These are phyloP conservation scores for Ispidina lecontei DNA, from an alignment of 2,797 vertebrate species.

Conservation along the genomic window DNA sequence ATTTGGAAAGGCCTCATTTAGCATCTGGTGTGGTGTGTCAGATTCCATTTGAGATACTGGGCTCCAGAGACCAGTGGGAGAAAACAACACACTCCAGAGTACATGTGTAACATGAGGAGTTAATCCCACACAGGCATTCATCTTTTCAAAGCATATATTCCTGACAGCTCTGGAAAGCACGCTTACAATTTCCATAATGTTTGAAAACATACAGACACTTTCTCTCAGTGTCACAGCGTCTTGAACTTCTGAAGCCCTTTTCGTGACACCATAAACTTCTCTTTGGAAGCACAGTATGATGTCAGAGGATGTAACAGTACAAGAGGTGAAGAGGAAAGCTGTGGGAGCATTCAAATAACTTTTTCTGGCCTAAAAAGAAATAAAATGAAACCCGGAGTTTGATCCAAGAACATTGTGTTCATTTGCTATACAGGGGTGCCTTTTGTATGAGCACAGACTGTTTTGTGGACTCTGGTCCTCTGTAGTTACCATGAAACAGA, in stretches of 20 bases:
- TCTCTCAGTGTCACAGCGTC: constrained; percentile 53
- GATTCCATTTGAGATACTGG: constrained; percentile 64
- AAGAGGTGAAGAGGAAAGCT: constrained; percentile 73
- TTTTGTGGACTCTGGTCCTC: constrained; percentile 76
- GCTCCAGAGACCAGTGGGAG: constrained; percentile 50
- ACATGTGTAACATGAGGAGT: constrained; percentile 71
- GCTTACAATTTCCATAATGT: constrained; percentile 61
- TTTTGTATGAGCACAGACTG: constrained; percentile 75
- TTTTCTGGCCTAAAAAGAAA: constrained; percentile 72
- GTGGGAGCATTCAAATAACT: constrained; percentile 76
- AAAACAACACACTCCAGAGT: constrained; percentile 65
- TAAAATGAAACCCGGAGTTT: constrained; percentile 68
- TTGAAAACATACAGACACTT: constrained; percentile 70
- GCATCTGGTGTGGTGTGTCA: constrained; percentile 60
- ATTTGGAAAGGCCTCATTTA: constrained; percentile 49
- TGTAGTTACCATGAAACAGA: constrained; percentile 74
- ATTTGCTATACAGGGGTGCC: constrained; percentile 70
- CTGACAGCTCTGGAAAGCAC: constrained; percentile 63
- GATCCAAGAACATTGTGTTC: constrained; percentile 79
- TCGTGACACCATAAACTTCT: constrained; percentile 70
- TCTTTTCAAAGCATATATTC: constrained; percentile 66
- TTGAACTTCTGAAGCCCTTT: constrained; percentile 67
- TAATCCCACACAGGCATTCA: constrained; percentile 70
- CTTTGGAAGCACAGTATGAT: constrained; percentile 68
- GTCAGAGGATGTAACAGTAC: constrained; percentile 69